Percentiles rank a stretch among this genome's conserved stretches.
Conservation (phyloP, 92 coral and sea anemone species). For the Hydrozoanthus gracilis region DNA sequence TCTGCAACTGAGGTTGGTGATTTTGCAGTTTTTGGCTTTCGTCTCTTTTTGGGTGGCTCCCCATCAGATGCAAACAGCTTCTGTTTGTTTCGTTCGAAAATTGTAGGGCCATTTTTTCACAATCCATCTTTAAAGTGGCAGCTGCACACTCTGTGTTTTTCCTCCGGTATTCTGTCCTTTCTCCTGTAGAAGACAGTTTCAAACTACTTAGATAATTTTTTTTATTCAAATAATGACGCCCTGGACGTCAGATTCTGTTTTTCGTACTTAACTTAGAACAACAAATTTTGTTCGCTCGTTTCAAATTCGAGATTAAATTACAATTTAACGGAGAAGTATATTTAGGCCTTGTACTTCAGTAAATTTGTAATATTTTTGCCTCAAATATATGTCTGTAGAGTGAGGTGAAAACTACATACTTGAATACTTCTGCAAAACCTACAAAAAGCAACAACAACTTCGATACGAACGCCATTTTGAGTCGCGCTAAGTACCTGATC, state of each 20-base stretch:
- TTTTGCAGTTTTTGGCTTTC: conserved; percentile 19
- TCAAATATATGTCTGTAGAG: not conserved
- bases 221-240: not conserved
- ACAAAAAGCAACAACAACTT: not conserved
- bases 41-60: conserved; percentile 29
- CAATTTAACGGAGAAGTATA: not conserved
- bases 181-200: conserved; percentile 12
- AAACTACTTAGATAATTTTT: not conserved
- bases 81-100: conserved; percentile 23
- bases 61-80: conserved; percentile 23
- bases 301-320: conserved; percentile 1
- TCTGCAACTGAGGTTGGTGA: conserved; percentile 8
- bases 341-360: not conserved
- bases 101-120: conserved; percentile 26
- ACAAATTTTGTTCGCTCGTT: not conserved
- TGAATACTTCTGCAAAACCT: not conserved
- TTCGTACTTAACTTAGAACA: not conserved
- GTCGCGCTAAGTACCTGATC: conserved; percentile 5
- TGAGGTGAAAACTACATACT: not conserved
- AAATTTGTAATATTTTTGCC: not conserved
- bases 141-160: conserved; percentile 26
- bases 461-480: not conserved
- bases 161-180: conserved; percentile 17
- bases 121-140: conserved; percentile 21
- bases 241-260: conserved; percentile 1